These are phyloP conservation scores for Verasper variegatus DNA, from an alignment of 2,113 vertebrate species.

Conservation along the genomic window DNA sequence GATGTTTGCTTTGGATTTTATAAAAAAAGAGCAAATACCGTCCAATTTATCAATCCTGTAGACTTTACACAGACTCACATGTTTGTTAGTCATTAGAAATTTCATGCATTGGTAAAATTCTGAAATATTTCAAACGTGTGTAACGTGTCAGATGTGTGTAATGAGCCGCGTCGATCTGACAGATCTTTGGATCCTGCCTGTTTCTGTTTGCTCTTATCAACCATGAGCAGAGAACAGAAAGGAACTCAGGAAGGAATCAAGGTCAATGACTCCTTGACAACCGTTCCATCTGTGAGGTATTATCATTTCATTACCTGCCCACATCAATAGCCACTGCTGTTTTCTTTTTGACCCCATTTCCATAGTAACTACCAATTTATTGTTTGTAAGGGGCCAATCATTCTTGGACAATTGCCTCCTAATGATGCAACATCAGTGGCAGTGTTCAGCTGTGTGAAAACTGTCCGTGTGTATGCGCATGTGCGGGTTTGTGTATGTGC, in stretches of 20 bases:
- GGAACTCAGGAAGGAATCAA: conserved; percentile 65
- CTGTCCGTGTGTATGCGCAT: conserved; percentile 12
- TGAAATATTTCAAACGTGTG: conserved; percentile 30
- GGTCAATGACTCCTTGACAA: conserved; percentile 81
- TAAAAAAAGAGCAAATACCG: conserved; percentile 55
- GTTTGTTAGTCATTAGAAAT: conserved; percentile 31
- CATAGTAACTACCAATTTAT: conserved; percentile 79
- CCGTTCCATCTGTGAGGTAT: conserved; percentile 71
- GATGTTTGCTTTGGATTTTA: conserved; percentile 67
- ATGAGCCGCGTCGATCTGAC: conserved; percentile 39
- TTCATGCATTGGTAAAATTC: conserved; percentile 3
- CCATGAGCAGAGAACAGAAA: conserved; percentile 51
- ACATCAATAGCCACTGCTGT: conserved; percentile 58
- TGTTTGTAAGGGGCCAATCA: conserved; percentile 71
- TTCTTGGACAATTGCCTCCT: conserved; percentile 71
- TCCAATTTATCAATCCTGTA: conserved; percentile 65
- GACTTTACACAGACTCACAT: conserved; percentile 49
- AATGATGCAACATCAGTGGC: conserved; percentile 65
- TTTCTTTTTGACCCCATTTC: conserved; percentile 76
- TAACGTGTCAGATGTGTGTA: conserved; percentile 19
- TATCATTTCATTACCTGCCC: conserved; percentile 79
- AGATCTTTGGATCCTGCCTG: conserved; percentile 52
- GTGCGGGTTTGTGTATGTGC: neutral
- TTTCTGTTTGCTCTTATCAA: conserved; percentile 66
- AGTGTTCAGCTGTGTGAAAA: conserved; percentile 51